Evolutionary conservation across 2,888 invertebrate genomes (phyloP), one percentile per base, ranked within the genome.

Genomic region (Leucoma salicis): DNA sequence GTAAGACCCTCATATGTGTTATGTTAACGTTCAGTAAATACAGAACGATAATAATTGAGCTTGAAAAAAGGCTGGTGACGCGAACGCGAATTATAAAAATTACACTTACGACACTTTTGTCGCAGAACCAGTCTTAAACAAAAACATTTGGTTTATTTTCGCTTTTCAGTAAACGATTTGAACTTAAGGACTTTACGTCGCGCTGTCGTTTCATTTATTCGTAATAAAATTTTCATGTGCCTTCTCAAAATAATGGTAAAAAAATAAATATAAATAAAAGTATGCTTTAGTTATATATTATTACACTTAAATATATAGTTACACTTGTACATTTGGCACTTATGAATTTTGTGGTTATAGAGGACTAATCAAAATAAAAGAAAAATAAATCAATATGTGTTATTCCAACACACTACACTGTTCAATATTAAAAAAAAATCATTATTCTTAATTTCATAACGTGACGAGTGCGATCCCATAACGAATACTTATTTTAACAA

Each of bases 171-270:
- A 53, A 44, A 42, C 31, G 39, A 41, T 59, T 53, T 33, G 38
- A 51, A 39, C 21, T 44, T 41, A 40, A 50, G 53, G 14, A 25
- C 48, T 58, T 42, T 50, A 64, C 45, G 62, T 65, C 62, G 68
- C 66, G 65, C 59, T 65, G 59, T 68, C 63, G 59, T 70, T 81
- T 82, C 66, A 76, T 88, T 85, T 82, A 70, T 85, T 85, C 75
- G 63, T 86, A 88, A 85, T 82, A 63, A 53, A 80, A 79, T 75
- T 85, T 87, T 82, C 88, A 89, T 88, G 89, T 89, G 89, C 89
- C 89, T 89, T 89, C 84, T 82, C 82, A 87, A 78, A 79, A 73
- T 82, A 76, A 77, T 79, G 72, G 69, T 74, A 66, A 74, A 77
- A 53, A 68, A 68, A 64, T 62, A 74, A 74, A 66, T 48, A 53